Percentiles rank a stretch among this genome's conserved stretches.
Evolutionary conservation across 2,888 invertebrate species (phyloP).

Genomic region (Julus scanicus): DNA sequence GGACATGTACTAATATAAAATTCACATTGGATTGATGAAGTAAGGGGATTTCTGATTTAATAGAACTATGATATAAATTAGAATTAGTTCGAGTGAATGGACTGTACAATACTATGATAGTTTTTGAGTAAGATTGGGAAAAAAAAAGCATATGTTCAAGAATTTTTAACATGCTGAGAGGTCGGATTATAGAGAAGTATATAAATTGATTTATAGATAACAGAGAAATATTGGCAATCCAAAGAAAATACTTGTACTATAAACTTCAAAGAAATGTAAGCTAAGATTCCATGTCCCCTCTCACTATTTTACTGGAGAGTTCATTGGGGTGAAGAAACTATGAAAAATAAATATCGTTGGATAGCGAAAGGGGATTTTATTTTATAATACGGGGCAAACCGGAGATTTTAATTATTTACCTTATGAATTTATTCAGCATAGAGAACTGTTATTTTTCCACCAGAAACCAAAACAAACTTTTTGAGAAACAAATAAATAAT

Average conservation of each 20-base stretch:
- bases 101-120: no score
- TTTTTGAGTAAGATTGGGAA: no score
- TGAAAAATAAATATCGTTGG: neutral
- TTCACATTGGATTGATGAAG: no score
- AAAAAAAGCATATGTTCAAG: no score
- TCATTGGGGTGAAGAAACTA: neutral
- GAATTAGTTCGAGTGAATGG: no score
- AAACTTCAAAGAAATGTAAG: neutral
- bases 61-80: no score
- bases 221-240: neutral
- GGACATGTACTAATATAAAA: conserved; percentile 2
- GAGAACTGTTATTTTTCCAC: conserved; percentile 8
- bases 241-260: neutral
- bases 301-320: neutral
- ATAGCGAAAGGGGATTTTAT: neutral
- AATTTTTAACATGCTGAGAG: no score
- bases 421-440: neutral
- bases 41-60: no score
- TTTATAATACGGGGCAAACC: neutral
- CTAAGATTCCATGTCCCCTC: neutral
- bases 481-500: neutral
- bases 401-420: conserved; percentile 12
- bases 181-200: no score
- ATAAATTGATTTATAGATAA: no score
- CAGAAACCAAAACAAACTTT: neutral